These are phyloP conservation scores for Nephrotoma guestfalica DNA, from an alignment of 2,888 invertebrate genomes.

Conservation along the genomic window DNA sequence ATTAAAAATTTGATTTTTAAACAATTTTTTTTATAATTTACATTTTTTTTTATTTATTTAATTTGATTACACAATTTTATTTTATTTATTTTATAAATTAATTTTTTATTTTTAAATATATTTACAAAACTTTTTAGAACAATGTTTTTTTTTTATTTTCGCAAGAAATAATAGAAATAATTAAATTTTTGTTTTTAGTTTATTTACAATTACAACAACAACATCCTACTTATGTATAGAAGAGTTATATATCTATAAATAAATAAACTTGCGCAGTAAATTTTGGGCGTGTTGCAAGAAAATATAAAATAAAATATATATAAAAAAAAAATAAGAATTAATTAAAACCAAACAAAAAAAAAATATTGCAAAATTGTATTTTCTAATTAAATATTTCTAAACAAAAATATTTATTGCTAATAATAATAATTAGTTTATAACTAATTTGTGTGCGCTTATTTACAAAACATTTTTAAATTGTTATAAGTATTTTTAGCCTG, in stretches of 20 bases:
- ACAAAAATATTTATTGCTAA: not conserved
- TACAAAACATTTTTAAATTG: not conserved
- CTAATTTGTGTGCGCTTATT: not conserved
- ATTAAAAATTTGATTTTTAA: not conserved
- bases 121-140: not conserved
- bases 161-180: not conserved
- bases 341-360: no score
- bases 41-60: not conserved
- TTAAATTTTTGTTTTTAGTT: not conserved
- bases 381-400: not conserved
- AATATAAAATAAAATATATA: not conserved
- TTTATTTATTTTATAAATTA: not conserved
- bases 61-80: not conserved
- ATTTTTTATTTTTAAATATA: not conserved
- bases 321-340: not conserved
- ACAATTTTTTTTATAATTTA: not conserved
- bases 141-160: no score
- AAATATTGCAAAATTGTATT: not conserved
- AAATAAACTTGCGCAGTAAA: not conserved
- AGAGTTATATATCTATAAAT: not conserved
- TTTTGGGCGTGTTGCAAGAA: not conserved
- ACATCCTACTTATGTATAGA: not conserved
- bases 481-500: not conserved
- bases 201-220: not conserved
- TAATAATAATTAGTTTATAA: not conserved